Base-by-base conservation (phyloP, 1,140 invertebrate genomes). In the Drosophila sucinea region DNA sequence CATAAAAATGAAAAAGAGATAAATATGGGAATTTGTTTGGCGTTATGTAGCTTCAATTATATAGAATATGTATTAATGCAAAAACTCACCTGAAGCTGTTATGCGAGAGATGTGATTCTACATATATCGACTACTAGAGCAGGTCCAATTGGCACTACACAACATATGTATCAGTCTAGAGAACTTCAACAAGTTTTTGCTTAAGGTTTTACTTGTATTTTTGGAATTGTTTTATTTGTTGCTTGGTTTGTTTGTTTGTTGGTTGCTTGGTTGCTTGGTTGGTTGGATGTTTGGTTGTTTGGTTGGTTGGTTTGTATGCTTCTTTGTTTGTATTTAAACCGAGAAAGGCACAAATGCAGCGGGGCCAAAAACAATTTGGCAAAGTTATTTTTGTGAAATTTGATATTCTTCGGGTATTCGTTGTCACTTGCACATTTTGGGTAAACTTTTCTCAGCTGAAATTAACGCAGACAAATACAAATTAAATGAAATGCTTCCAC, bases 181-280 rank as follows among this genome's bases (percentile, higher is more conserved):
- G 67, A 33, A 70, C 74, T 65, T 77, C 73, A 77, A 77, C 74
- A 70, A 77, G 73, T 77, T 77, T 77, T 76, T 70, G 58, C 69
- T 67, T 76, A 70, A 51, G 23, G 44, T 25, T 27, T 51, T 25
- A 17, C 23, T 47, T 25, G 17, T 27, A 8, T 51, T 27, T 8
- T 51, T 51, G 40, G 11, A 41, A 17, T 51, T 51, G 11, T 76
- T 76, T 76, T 76, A 58, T 77, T 76, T 76, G 72, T 74, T 75
- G 63, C 58, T 58, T 77, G 65, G 40, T 70, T 73, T 63, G 60
- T 60, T 66, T 75, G 38, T 51, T 57, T 75, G 63, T 56, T 40
- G 55, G 41, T 67, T 60, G 30, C 2, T 30, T 30, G 30, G 55
- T 38, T 55, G 41, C 40, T 67, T 41, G 63, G 51, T 71, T 71